Conservation (phyloP, 1,140 invertebrate genomes). For the Drosophila ogumai region DNA sequence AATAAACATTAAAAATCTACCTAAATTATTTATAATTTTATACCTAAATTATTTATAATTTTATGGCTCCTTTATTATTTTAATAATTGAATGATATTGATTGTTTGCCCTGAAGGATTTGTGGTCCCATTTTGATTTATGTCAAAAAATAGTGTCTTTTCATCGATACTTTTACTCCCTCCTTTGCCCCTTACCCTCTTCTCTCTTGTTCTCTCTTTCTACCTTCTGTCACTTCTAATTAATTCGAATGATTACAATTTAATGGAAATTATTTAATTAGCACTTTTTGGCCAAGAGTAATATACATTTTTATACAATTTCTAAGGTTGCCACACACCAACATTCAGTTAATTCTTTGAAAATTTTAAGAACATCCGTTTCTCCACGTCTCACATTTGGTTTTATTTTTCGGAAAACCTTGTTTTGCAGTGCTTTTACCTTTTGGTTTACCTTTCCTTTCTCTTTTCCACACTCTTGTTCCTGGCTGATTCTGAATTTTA, state of each 20-base stretch:
- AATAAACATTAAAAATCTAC: slow-evolving; percentile 38
- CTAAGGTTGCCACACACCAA: background rate
- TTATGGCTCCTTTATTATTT: slow-evolving; percentile 50
- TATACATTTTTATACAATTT: background rate
- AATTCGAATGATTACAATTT: slow-evolving; percentile 18
- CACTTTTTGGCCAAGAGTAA: background rate
- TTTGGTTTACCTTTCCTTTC: background rate
- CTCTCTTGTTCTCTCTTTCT: slow-evolving; percentile 16
- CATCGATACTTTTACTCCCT: background rate
- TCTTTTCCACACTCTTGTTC: background rate
- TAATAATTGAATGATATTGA: slow-evolving; percentile 19
- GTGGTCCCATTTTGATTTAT: slow-evolving; percentile 23
- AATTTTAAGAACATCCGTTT: background rate
- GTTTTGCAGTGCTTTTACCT: slow-evolving; percentile 29
- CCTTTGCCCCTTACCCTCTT: slow-evolving; percentile 14
- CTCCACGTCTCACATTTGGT: background rate
- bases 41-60: slow-evolving; percentile 24
- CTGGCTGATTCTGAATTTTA: slow-evolving; percentile 3
- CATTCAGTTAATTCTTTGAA: background rate
- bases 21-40: slow-evolving; percentile 29
- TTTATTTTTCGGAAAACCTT: slow-evolving; percentile 3
- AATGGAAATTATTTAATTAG: slow-evolving; percentile 1
- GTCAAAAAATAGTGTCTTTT: slow-evolving; percentile 15
- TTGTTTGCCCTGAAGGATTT: slow-evolving; percentile 9
- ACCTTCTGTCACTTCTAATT: slow-evolving; percentile 1